phyloP scores from a whole-genome alignment of 2,888 invertebrate species.

The Eupsilia transversa region DNA sequence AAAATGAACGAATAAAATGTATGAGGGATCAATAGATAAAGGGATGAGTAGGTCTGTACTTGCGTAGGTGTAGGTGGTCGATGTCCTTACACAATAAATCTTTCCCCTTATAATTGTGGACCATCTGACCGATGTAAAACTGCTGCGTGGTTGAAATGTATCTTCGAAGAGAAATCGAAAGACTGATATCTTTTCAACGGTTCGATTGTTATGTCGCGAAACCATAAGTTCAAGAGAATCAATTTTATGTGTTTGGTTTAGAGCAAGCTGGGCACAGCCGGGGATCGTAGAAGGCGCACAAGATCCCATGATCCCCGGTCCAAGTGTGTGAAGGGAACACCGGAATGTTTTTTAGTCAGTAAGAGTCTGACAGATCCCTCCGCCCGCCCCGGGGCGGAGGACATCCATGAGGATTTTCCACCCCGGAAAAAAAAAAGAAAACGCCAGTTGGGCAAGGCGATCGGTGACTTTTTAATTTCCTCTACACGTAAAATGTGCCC shows the following conservation, averaged over 20 bases:
- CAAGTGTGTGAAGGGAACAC: too few species aligned
- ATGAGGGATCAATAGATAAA: slow-evolving; percentile 81
- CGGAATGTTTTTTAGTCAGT: too few species aligned
- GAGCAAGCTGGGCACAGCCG: slow-evolving; percentile 42
- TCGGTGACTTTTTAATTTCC: slow-evolving; percentile 65
- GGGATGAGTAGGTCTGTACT: slow-evolving; percentile 73
- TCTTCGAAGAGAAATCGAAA: background rate
- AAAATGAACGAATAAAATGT: slow-evolving; percentile 84
- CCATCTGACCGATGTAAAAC: background rate
- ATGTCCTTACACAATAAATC: slow-evolving; percentile 41
- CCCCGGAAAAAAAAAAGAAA: too few species aligned
- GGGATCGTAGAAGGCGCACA: too few species aligned
- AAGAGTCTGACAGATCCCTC: too few species aligned
- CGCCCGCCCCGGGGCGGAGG: too few species aligned
- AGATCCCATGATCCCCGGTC: too few species aligned
- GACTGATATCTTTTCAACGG: background rate
- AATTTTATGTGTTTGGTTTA: slow-evolving; percentile 20
- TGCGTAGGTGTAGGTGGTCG: slow-evolving; percentile 55
- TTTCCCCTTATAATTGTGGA: slow-evolving; percentile 32
- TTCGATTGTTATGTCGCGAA: background rate
- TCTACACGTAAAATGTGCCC: slow-evolving; percentile 51
- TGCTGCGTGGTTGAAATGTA: background rate
- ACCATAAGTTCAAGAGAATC: background rate
- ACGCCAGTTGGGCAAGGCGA: slow-evolving; percentile 47
- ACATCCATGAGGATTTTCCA: too few species aligned